phyloP scores from a whole-genome alignment of 2,113 vertebrate genomes.

The Rattus rattus region DNA sequence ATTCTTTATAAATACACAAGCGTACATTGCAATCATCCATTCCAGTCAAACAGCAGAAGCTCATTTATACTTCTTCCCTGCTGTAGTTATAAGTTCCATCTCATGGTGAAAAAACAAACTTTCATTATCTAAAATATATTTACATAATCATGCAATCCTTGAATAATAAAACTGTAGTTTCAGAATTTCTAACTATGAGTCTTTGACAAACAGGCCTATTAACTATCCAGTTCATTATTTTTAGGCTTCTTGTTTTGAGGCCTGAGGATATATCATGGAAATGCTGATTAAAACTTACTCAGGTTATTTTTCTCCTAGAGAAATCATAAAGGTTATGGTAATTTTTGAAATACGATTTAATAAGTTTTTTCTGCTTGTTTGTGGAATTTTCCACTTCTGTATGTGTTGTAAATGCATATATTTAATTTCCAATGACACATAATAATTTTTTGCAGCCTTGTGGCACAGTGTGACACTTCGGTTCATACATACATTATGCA shows the following conservation, averaged over 20 bases:
- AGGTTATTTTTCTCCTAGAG: not conserved
- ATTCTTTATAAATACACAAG: not conserved
- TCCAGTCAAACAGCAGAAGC: no score
- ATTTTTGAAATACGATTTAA: not conserved
- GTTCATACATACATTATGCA: not conserved
- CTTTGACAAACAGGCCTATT: not conserved
- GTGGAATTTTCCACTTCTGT: not conserved
- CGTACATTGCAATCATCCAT: not conserved
- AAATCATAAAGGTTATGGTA: not conserved
- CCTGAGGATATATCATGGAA: not conserved
- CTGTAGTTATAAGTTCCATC: not conserved
- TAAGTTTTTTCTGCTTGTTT: not conserved
- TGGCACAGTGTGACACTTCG: not conserved
- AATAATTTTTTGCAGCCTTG: not conserved
- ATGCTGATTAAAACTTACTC: not conserved
- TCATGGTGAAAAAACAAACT: not conserved
- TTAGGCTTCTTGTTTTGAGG: not conserved
- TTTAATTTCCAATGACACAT: not conserved
- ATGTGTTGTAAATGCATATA: not conserved
- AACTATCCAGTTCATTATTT: not conserved
- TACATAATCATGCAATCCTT: not conserved
- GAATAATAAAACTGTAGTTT: not conserved
- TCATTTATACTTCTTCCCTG: not conserved
- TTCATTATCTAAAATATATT: not conserved
- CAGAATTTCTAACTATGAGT: conserved; percentile 10